phyloP scores from a whole-genome alignment of 2,888 invertebrate genomes.

The Reticulitermes lucifugus region DNA sequence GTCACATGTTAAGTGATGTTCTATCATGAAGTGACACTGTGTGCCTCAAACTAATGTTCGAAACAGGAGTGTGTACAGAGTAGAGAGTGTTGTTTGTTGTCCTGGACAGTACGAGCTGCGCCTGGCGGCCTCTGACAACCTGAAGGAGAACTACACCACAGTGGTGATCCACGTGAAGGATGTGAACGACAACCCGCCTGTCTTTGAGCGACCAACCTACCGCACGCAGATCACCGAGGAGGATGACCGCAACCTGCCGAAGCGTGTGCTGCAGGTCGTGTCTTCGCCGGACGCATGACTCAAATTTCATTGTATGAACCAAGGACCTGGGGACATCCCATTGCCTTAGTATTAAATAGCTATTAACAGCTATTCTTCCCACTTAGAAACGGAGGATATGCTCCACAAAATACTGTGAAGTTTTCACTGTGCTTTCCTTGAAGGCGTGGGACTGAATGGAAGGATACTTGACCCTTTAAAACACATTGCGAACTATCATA shows the following conservation, averaged over 20 bases:
- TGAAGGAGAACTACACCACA: conserved; percentile 96
- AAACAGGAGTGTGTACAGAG: not conserved
- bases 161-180: conserved; percentile 98
- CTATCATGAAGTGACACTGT: too few relatives aligned
- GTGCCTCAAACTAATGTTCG: too few relatives aligned
- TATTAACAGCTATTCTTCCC: too few relatives aligned
- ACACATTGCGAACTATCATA: too few relatives aligned
- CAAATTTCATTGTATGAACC: not conserved
- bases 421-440: too few relatives aligned
- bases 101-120: conserved; percentile 87
- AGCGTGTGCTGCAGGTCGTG: conserved; percentile 83
- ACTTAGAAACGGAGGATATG: too few relatives aligned
- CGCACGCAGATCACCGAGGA: conserved; percentile 96
- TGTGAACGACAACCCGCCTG: conserved; percentile 98
- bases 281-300: not conserved
- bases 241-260: conserved; percentile 93
- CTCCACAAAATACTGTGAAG: too few relatives aligned
- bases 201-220: conserved; percentile 94
- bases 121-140: conserved; percentile 94
- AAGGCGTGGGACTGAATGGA: too few relatives aligned
- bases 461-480: too few relatives aligned
- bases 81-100: not conserved
- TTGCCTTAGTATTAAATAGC: too few relatives aligned
- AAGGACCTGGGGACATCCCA: too few relatives aligned
- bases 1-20: too few relatives aligned